phyloP scores from a whole-genome alignment of 2,888 invertebrate genomes.

The Tenthredo distinguenda region DNA sequence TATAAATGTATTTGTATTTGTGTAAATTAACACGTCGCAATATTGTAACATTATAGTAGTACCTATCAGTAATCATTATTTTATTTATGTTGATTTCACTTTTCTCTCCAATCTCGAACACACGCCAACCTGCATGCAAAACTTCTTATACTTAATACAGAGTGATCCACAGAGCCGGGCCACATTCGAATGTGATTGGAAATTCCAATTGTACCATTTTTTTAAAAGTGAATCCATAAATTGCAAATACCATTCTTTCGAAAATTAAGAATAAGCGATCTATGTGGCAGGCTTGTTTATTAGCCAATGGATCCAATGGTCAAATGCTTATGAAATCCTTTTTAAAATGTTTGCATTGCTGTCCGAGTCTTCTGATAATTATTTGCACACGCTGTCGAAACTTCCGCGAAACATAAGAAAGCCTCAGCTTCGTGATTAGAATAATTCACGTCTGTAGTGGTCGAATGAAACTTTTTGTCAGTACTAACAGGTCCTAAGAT shows the following conservation, averaged over 20 bases:
- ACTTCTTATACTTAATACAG: not conserved
- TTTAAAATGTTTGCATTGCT: not conserved
- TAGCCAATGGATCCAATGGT: too few species aligned
- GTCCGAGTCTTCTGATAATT: not conserved
- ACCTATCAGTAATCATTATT: not conserved
- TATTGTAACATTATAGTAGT: constrained; percentile 8
- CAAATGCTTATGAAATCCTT: not conserved
- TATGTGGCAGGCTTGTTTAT: not conserved
- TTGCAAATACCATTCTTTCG: not conserved
- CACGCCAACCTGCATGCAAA: not conserved
- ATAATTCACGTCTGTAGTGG: not conserved
- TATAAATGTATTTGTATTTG: too few species aligned
- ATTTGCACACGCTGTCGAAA: not conserved
- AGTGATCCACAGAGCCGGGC: not conserved
- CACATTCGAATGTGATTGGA: not conserved
- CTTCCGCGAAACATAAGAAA: not conserved
- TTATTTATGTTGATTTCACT: constrained; percentile 19
- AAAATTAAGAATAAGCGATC: not conserved
- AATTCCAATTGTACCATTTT: not conserved
- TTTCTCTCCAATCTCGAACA: not conserved
- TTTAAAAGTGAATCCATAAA: not conserved
- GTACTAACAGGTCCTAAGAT: not conserved
- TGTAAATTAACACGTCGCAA: not conserved
- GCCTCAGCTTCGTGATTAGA: not conserved
- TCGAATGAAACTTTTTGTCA: not conserved